Base-by-base conservation (phyloP, 2,888 invertebrate genomes). In the Herminia tarsipennalis region DNA sequence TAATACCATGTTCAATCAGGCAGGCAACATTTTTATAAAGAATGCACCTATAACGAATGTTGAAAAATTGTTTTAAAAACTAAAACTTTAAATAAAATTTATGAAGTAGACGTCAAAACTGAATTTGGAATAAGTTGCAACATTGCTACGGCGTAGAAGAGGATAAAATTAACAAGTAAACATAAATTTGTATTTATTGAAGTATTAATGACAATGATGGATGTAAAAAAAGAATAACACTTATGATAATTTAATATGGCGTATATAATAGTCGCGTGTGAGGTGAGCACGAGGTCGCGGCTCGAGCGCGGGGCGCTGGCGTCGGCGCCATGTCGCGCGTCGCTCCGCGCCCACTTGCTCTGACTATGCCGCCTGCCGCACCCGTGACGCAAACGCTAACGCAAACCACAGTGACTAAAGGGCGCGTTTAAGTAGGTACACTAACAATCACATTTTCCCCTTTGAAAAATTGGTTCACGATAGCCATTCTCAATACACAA, bases 301-400 rank as follows among this genome's bases (percentile, higher is more conserved):
- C 12, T 46, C 40, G 44, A 41, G 48, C 24, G 51, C 44, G 68
- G 56, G 42, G 56, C 56, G 67, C 54, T 60, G 43, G 48, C 43
- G 32, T 28, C 27, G 38, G 27, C 29, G 41, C 46, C 47, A 27
- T 25, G 38, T 36, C 43, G 53, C 38, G 46, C 39, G n/a, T 33
- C 51, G 44, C 32, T 32, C 22, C 28, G 14, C 41, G 40, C 41
- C 27, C 25, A 27, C 61, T 48, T 56, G 55, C 56, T 36, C 41
- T n/a, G 47, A 57, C 57, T 61, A 51, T 43, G 39, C 28, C 54
- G 41, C 41, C 43, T 16, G 42, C 33, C 36, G 43, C 37, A 46
- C 45, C 54, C 69, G 62, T 84, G 84, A 83, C 83, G 83, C 72
- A 80, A 80, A 66, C 54, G 70, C 62, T 84, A 83, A 83, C 83